These are phyloP conservation scores for Chrysopilus asiliformis DNA, from an alignment of 2,888 invertebrate species.

Conservation along the genomic window DNA sequence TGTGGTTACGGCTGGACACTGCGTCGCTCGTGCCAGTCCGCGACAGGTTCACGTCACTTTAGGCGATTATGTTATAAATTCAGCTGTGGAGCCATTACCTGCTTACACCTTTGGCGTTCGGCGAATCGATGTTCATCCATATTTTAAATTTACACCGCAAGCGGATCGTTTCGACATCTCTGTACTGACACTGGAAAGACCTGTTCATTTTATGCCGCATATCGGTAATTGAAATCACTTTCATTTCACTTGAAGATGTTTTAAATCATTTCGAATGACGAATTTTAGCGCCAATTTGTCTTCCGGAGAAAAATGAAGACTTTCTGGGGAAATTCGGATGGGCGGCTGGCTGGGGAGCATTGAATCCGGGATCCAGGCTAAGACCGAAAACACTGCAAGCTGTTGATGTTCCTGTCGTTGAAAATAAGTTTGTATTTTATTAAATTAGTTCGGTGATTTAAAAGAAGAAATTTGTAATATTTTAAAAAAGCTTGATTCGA, in stretches of 20 bases:
- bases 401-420: constrained; percentile 86
- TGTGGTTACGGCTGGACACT: constrained; percentile 89
- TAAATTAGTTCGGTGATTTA: too few species aligned
- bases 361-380: constrained; percentile 68
- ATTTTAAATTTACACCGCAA: constrained; percentile 86
- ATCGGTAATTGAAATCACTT: constrained; percentile 41
- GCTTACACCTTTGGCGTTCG: constrained; percentile 88
- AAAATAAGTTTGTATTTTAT: too few species aligned
- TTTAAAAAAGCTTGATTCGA: too few species aligned
- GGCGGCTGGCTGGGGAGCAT: constrained; percentile 88
- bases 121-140: constrained; percentile 79
- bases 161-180: constrained; percentile 86
- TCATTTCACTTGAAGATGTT: not conserved
- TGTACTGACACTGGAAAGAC: constrained; percentile 71
- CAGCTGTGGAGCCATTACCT: constrained; percentile 78
- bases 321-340: constrained; percentile 84
- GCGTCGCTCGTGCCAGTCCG: constrained; percentile 81
- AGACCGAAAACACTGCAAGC: constrained; percentile 82
- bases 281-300: constrained; percentile 67
- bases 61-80: constrained; percentile 86
- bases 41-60: constrained; percentile 79
- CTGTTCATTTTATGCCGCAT: constrained; percentile 82
- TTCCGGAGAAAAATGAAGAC: constrained; percentile 79
- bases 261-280: not conserved
- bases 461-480: too few species aligned